A percentile compares a stretch with the other conserved stretches of the same genome.
These are phyloP conservation scores for Amblyopsis rosae DNA, from an alignment of 2,113 vertebrate species.

Conservation along the genomic window DNA sequence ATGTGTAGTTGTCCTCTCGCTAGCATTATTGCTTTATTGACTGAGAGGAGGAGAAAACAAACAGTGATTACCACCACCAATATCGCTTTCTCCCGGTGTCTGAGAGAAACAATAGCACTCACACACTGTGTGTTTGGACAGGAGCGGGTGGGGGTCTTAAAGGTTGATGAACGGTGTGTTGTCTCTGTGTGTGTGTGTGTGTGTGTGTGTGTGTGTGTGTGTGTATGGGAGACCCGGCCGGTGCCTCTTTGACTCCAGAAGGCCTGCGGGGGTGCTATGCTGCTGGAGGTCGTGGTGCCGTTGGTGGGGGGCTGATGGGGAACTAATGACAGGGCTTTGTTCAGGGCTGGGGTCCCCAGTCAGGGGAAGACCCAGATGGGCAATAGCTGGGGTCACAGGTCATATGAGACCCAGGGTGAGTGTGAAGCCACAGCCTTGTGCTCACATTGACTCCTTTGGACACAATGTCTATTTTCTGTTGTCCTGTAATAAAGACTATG, in stretches of 20 bases:
- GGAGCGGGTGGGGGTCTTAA: slow-evolving; percentile 52
- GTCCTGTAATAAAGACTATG: slow-evolving; percentile 3
- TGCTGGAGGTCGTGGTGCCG: slow-evolving; percentile 21
- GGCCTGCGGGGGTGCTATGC: slow-evolving; percentile 28
- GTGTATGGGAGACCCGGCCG: neutral
- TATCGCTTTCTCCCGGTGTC: slow-evolving; percentile 29
- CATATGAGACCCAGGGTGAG: slow-evolving; percentile 46
- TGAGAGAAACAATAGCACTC: slow-evolving; percentile 9
- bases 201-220: too few relatives aligned
- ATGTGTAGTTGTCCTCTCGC: slow-evolving; percentile 37
- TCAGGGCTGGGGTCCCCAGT: slow-evolving; percentile 21
- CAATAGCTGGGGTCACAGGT: slow-evolving; percentile 60
- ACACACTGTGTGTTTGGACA: slow-evolving; percentile 45
- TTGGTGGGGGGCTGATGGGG: slow-evolving; percentile 31
- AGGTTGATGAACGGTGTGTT: slow-evolving; percentile 34
- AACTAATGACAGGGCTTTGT: slow-evolving; percentile 68
- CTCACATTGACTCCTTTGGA: slow-evolving; percentile 26
- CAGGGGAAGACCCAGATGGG: slow-evolving; percentile 37
- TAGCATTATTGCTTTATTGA: slow-evolving; percentile 58
- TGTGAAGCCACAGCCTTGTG: slow-evolving; percentile 20
- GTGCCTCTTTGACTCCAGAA: slow-evolving; percentile 33
- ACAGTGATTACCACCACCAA: slow-evolving; percentile 32
- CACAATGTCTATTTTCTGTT: slow-evolving; percentile 25
- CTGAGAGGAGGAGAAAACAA: slow-evolving; percentile 43
- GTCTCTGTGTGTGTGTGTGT: slow-evolving; percentile 34